Evolutionary conservation across 2,888 invertebrate genomes (phyloP), one percentile per base, ranked within the genome.

Genomic region (Leucania comma): DNA sequence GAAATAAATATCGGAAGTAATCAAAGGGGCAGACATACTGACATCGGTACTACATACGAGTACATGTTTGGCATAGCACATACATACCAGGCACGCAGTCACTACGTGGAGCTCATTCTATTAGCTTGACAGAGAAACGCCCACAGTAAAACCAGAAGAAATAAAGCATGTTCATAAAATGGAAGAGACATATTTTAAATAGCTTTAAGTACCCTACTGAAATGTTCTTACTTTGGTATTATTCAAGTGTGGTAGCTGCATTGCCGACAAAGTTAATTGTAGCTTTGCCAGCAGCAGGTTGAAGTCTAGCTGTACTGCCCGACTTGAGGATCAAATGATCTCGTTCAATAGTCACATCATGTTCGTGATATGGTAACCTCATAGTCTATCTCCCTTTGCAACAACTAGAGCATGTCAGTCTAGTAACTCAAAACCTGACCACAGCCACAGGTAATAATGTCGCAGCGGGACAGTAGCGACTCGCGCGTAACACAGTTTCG

Each of bases 401-500:
- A 10, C 24, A 75, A 71, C n/a, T 64, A 51, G 71, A 64, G 71
- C 75, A 46, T 24, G 75, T 12, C 71, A 60, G 35, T 35, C 57
- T 57, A 9, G 75, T 63, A 76, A 75, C n/a, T n/a, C 8, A 17
- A 63, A 54, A 46, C 75, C 51, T 1, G 8, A 10, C 67, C 56
- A 6, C 59, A 50, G 59, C 35, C 63, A 1, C 68, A 56, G 46
- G 14, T 35, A 57, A 9, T n/a, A 42, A 26, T 26, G 63, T 46
- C 74, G 26, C 70, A 51, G 70, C 35, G 9, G 54, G 14, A 63
- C 78, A 51, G 70, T 65, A 61, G 78, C 78, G 68, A 38, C 42
- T 42, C 3, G 42, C 42, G 42, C 76, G 76, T 60, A 73, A 14
- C 62, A 54, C 73, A 60, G 78, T 53, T 78, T 78, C 24, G 73